These are phyloP conservation scores for Oriolus oriolus DNA, from an alignment of 2,113 vertebrate species.

Conservation along the genomic window DNA sequence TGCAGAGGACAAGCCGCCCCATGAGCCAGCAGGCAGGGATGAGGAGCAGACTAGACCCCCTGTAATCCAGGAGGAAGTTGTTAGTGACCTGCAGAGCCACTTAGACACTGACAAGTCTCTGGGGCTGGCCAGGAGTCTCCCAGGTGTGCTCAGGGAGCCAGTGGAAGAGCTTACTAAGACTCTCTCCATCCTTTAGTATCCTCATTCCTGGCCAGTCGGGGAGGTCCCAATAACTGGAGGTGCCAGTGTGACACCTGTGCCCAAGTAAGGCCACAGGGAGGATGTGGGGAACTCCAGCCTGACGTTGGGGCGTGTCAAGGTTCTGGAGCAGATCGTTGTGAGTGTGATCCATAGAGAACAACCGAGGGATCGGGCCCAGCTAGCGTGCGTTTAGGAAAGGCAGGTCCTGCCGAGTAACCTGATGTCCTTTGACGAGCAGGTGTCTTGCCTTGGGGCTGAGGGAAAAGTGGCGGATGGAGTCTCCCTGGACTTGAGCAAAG, in stretches of 20 bases:
- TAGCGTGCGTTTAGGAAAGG: neutral
- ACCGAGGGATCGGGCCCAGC: neutral
- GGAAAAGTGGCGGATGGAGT: neutral
- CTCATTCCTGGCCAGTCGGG: accelerated
- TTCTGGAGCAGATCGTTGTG: accelerated
- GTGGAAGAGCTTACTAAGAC: accelerated
- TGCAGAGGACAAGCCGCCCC: too few species aligned
- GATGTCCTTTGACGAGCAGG: accelerated
- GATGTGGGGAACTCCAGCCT: neutral
- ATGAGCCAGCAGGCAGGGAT: accelerated
- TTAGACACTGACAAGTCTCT: too few species aligned
- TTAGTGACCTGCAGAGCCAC: neutral
- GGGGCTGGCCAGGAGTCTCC: accelerated
- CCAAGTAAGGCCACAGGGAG: too few species aligned
- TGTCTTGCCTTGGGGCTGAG: accelerated
- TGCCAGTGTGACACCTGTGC: accelerated
- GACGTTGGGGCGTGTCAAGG: accelerated
- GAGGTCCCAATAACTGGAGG: neutral
- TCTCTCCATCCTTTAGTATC: accelerated
- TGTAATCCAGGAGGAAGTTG: accelerated
- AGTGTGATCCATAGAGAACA: neutral
- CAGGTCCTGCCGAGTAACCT: neutral
- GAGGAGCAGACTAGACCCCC: accelerated
- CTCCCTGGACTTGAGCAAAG: neutral
- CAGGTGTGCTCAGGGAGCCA: neutral